These are phyloP conservation scores for Leptinotarsa lineolata DNA, from an alignment of 1,140 invertebrate species.

Conservation along the genomic window DNA sequence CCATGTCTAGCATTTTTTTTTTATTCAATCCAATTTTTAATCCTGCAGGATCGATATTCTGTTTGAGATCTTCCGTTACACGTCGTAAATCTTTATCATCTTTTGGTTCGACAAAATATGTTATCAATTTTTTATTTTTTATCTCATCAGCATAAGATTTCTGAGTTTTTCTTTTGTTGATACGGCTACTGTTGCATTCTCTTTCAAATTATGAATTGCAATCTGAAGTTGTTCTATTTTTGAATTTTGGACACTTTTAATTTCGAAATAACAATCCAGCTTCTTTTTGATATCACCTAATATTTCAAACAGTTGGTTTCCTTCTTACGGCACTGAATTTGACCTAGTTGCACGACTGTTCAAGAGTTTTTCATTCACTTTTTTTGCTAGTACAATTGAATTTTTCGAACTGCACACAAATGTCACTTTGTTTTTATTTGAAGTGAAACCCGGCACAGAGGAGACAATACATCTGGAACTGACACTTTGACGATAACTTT, in stretches of 20 bases:
- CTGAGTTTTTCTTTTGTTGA: neutral
- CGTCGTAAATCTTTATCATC: neutral
- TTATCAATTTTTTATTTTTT: neutral
- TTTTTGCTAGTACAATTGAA: too few species aligned
- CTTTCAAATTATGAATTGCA: neutral
- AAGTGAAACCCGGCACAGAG: too few species aligned
- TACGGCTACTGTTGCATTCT: neutral
- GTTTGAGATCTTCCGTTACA: neutral
- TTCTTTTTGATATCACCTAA: conserved; percentile 4
- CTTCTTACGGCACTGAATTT: neutral
- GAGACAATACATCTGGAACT: too few species aligned
- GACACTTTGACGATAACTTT: too few species aligned
- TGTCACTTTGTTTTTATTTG: too few species aligned
- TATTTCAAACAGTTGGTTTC: neutral
- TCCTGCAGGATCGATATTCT: neutral
- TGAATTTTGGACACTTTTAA: neutral
- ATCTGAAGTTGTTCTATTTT: too few species aligned
- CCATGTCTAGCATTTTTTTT: conserved; percentile 1
- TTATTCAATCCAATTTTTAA: conserved; percentile 8
- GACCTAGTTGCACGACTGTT: neutral
- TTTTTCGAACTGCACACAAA: too few species aligned
- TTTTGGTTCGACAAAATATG: conserved; percentile 3
- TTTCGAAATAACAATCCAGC: neutral
- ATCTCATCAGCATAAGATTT: too few species aligned
- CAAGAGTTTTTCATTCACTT: too few species aligned